Conservation (phyloP, 1,140 invertebrate species). For the Atta texana region DNA sequence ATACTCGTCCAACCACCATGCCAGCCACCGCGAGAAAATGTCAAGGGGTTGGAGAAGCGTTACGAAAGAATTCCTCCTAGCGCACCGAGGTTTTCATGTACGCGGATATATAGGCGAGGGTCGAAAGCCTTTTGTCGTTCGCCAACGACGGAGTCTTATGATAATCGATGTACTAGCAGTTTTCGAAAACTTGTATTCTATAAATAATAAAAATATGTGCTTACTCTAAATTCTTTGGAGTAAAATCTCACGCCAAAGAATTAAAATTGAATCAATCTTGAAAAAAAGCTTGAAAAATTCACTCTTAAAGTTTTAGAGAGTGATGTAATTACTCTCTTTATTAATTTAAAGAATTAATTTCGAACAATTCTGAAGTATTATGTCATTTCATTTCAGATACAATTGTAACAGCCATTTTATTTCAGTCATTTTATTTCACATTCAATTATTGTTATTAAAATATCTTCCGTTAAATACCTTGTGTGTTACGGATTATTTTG, state of each 20-base stretch:
- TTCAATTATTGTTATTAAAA: background rate
- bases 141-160: constrained; percentile 20
- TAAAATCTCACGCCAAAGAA: too few relatives aligned
- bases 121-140: constrained; percentile 45
- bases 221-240: too few relatives aligned
- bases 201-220: background rate
- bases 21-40: constrained; percentile 64
- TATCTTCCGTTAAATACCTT: background rate
- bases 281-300: too few relatives aligned
- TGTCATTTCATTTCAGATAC: background rate
- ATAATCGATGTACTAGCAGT: background rate
- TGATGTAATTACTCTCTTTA: background rate
- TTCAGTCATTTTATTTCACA: too few relatives aligned
- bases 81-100: constrained; percentile 14
- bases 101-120: constrained; percentile 30
- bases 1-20: constrained; percentile 64
- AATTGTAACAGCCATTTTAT: background rate
- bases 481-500: background rate
- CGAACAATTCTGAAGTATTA: background rate
- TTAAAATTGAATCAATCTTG: too few relatives aligned
- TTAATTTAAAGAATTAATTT: background rate
- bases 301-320: too few relatives aligned
- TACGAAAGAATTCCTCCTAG: constrained; percentile 58
- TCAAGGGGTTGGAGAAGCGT: constrained; percentile 68
- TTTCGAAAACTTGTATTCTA: background rate